Evolutionary conservation across 2,888 invertebrate genomes (phyloP), one percentile per base, ranked within the genome.

Genomic region (Galerucella calmariensis): DNA sequence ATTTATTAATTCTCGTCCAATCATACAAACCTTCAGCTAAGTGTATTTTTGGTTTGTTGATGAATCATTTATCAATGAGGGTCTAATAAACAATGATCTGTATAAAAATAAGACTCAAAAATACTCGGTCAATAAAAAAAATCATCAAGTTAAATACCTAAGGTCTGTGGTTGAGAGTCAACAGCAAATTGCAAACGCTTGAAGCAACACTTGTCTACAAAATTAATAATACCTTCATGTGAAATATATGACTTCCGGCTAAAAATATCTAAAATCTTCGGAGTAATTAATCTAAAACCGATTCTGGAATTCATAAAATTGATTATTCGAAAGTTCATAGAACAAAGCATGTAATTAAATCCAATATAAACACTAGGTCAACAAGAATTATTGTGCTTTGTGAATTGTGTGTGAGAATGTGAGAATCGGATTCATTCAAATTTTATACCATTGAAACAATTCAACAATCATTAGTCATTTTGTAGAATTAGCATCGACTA

Each of bases 281-380:
- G 0, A 1, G 48, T 24, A 61, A 27, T 61, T 14, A 27, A 61
- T 61, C n/a, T 59, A 24, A 24, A 11, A 12, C 27, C 27, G 9
- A 59, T 14, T 59, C 59, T 16, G 5, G 8, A 16, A 58, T 58
- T 35, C 2, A 14, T 27, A 2, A 56, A 56, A 53, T 53, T 67
- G 56, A 61, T 62, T 69, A 69, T 69, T 62, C 62, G 69, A 69
- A 69, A 62, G 69, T 69, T 48, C 35, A 48, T 27, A 62, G n/a
- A 63, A 27, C 35, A 14, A 69, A 12, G 61, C 35, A 9, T 41
- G 41, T 53, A 69, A 67, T 72, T 72, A 72, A 67, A 67, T 62
- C 58, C 24, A 61, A 61, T 44, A 12, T 20, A 69, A 69, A 51
- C 69, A 71, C 73, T 76, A 73, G 73, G 75, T 76, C 68, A 76